Conservation (phyloP, 2,113 vertebrate genomes). For the Cinclus cinclus region DNA sequence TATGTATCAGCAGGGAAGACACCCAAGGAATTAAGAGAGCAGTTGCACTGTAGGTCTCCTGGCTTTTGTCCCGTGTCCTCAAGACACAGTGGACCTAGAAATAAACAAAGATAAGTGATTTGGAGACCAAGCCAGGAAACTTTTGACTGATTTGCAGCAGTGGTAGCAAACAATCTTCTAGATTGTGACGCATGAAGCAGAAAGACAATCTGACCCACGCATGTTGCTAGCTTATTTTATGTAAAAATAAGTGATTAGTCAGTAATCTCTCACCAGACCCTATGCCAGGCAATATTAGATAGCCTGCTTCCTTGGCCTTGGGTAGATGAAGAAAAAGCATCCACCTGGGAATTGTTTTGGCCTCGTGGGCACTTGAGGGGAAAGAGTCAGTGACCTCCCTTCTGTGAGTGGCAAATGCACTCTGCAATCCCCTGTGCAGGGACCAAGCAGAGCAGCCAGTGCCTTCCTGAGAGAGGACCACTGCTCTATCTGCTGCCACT, state of each 20-base stretch:
- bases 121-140: not conserved
- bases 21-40: constrained; percentile 48
- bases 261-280: not conserved
- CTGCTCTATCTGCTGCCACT: not conserved
- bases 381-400: not conserved
- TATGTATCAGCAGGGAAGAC: constrained; percentile 57
- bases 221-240: not conserved
- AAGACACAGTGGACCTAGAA: not conserved
- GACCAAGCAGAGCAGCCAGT: not conserved
- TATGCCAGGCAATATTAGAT: not conserved
- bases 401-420: not conserved
- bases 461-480: not conserved
- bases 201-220: not conserved
- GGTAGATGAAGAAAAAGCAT: not conserved
- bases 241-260: not conserved
- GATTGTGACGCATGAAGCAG: not conserved
- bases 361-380: not conserved
- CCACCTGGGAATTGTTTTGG: not conserved
- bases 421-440: not conserved
- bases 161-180: not conserved
- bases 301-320: not conserved
- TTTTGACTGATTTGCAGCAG: not conserved
- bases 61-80: not conserved
- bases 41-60: not conserved
- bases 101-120: not conserved